Evolutionary conservation across 37 sponge, comb jelly and placozoan species (phyloP), one percentile per base, ranked within the genome.

Genomic region (Aphrocallistes beatrix): DNA sequence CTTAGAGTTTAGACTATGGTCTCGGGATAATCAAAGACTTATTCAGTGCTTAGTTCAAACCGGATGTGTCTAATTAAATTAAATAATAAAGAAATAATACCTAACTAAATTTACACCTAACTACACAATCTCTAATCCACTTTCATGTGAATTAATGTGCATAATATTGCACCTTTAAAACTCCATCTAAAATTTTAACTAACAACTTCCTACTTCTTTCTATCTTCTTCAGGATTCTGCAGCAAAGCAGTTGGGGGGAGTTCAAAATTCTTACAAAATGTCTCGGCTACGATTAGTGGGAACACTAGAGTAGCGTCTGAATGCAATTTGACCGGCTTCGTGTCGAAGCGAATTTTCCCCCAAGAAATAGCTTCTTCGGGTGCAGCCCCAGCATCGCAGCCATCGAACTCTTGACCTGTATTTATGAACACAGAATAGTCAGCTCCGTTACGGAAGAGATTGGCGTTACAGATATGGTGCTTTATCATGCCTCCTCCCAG

Each of bases 301-400:
- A 97, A 94, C 30, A 97, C 81, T 13, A 97, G 36, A 0, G 91
- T 89, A 17, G 90, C 91, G 23, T 95, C 96, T 25, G 87, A 91
- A 86, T 91, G 90, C 16, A 95, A 91, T 83, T 96, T 96, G 81
- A 93, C 92, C 36, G 96, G 96, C n/a, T 38, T 89, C 36, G 92
- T 91, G 36, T 85, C 86, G 1, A 50, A 37, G 51, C 86, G 95
- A 82, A 98, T 98, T 82, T 98, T 98, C 9, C 99, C 99, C 99
- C 99, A 98, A 30, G 96, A 95, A 48, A 98, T 88, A 8, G 99
- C 99, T 82, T 98, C 99, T 83, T 98, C 99, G 16, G 99, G 99
- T 21, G 91, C 75, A 1, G 99, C 99, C 8, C 99, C 99, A 0
- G 99, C 88, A 82, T 98, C 99, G 91, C 94, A 91, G 34, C 99